Evolutionary conservation across 2,797 vertebrate genomes (phyloP).

Genomic region (Euthynnus affinis): DNA sequence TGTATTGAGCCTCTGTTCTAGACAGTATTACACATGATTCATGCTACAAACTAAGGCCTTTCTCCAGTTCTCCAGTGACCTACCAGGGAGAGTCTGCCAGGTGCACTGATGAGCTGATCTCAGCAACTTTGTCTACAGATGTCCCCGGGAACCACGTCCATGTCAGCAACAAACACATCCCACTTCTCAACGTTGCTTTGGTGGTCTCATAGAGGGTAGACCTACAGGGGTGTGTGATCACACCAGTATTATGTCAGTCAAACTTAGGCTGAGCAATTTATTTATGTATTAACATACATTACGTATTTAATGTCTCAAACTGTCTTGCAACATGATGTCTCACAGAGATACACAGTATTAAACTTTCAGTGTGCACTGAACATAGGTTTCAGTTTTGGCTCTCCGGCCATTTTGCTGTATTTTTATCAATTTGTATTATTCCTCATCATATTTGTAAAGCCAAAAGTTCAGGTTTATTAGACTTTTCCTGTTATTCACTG

Average conservation of each 20-base stretch:
- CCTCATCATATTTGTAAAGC: neutral
- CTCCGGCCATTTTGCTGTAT: slow-evolving; percentile 13
- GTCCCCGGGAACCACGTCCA: slow-evolving; percentile 24
- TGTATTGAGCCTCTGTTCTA: slow-evolving; percentile 12
- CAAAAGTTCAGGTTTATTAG: neutral
- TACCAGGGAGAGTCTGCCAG: slow-evolving; percentile 36
- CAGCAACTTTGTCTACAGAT: slow-evolving; percentile 37
- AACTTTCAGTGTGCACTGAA: slow-evolving; percentile 62
- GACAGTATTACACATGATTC: slow-evolving; percentile 17
- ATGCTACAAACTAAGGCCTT: slow-evolving; percentile 10
- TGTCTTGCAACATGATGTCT: neutral
- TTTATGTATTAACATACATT: slow-evolving; percentile 35
- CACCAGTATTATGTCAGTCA: slow-evolving; percentile 36
- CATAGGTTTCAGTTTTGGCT: slow-evolving; percentile 37
- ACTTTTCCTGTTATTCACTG: slow-evolving; percentile 16
- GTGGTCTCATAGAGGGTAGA: slow-evolving; percentile 10
- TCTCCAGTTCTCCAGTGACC: slow-evolving; percentile 39
- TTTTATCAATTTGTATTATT: slow-evolving; percentile 11
- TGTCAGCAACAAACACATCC: slow-evolving; percentile 28
- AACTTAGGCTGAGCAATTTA: slow-evolving; percentile 15
- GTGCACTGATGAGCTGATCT: slow-evolving; percentile 33
- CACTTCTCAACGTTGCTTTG: slow-evolving; percentile 12
- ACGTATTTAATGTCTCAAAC: slow-evolving; percentile 20
- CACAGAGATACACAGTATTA: slow-evolving; percentile 33
- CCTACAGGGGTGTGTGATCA: slow-evolving; percentile 11